Conservation (phyloP, 2,888 invertebrate species). For the Acanthosoma haemorrhoidale region DNA sequence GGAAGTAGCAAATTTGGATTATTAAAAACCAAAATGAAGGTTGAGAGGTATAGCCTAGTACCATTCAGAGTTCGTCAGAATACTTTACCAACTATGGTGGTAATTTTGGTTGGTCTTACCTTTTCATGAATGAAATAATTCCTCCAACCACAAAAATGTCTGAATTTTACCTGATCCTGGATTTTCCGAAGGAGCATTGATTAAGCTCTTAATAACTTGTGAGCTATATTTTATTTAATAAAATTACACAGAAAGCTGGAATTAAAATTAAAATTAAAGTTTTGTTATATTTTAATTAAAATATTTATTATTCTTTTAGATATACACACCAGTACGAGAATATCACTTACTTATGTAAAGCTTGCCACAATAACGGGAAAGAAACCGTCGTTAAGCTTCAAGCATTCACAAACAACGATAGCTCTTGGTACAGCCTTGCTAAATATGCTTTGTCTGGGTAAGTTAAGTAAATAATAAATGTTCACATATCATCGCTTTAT, state of each 20-base stretch:
- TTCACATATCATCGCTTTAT: not conserved
- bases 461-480: slow-evolving; percentile 38
- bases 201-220: too few relatives aligned
- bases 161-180: too few relatives aligned
- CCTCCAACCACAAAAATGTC: too few relatives aligned
- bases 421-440: slow-evolving; percentile 60
- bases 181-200: too few relatives aligned
- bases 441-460: slow-evolving; percentile 73
- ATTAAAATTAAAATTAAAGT: not conserved
- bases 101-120: too few relatives aligned
- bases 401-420: slow-evolving; percentile 49
- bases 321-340: slow-evolving; percentile 74
- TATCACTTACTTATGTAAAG: slow-evolving; percentile 59
- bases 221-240: not conserved
- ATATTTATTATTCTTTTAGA: slow-evolving; percentile 46
- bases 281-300: too few relatives aligned
- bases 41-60: too few relatives aligned
- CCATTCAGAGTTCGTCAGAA: too few relatives aligned
- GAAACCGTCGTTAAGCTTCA: slow-evolving; percentile 56
- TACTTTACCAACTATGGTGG: too few relatives aligned
- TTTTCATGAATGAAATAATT: too few relatives aligned
- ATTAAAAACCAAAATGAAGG: too few relatives aligned
- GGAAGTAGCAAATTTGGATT: too few relatives aligned
- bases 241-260: not conserved
- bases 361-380: slow-evolving; percentile 57